These are phyloP conservation scores for Neomicropteryx cornuta DNA, from an alignment of 1,140 invertebrate genomes.

Conservation along the genomic window DNA sequence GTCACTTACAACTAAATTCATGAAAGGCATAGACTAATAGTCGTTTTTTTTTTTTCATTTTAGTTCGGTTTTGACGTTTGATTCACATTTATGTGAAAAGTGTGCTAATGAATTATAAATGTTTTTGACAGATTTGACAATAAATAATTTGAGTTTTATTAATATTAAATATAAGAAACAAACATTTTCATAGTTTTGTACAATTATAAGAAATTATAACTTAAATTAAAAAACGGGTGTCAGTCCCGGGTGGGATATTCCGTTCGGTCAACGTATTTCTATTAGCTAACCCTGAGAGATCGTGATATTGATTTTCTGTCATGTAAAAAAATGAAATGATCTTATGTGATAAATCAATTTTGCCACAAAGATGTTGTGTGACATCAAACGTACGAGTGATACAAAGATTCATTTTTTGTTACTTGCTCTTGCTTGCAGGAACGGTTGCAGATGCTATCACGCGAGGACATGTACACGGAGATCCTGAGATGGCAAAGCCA, in stretches of 20 bases:
- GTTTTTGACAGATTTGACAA: too few relatives aligned
- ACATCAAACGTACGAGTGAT: not conserved
- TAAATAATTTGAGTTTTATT: too few relatives aligned
- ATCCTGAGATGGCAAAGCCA: conserved; percentile 45
- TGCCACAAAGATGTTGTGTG: not conserved
- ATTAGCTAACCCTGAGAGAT: not conserved
- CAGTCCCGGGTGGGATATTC: not conserved
- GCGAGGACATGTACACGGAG: conserved; percentile 45
- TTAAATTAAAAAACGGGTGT: too few relatives aligned
- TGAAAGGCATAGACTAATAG: too few relatives aligned
- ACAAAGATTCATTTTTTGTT: not conserved
- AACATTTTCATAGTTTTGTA: too few relatives aligned
- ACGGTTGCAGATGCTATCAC: conserved; percentile 20
- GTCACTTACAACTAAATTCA: too few relatives aligned
- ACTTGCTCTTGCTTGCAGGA: conserved; percentile 14
- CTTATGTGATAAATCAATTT: not conserved
- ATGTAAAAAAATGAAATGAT: not conserved
- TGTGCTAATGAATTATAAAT: too few relatives aligned
- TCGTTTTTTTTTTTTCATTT: too few relatives aligned
- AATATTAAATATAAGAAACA: too few relatives aligned
- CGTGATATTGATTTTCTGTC: not conserved
- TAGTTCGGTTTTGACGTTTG: too few relatives aligned
- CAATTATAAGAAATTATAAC: too few relatives aligned
- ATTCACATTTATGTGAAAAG: too few relatives aligned
- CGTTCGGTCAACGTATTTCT: not conserved